Evolutionary conservation across 2,888 invertebrate genomes (phyloP).

Genomic region (Listrodromus nycthemerus): DNA sequence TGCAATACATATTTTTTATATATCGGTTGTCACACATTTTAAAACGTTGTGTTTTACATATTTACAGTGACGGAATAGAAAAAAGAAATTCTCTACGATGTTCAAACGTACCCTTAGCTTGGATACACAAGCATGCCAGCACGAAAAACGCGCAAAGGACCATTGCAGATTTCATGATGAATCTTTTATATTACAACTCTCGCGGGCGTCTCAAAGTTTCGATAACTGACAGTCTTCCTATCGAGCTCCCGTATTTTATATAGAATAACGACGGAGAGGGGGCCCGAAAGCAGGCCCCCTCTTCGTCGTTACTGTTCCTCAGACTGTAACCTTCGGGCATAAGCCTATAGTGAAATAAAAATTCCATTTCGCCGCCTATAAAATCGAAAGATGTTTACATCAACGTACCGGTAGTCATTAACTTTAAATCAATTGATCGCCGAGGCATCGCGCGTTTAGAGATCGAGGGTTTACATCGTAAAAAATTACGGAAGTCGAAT

Average conservation of each 20-base stretch:
- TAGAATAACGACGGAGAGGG: no score
- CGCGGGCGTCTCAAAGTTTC: constrained; percentile 19
- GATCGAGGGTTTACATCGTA: background rate
- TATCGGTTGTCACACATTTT: background rate
- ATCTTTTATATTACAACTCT: background rate
- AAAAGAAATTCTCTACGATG: background rate
- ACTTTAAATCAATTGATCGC: constrained; percentile 11
- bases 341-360: constrained; percentile 3
- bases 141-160: constrained; percentile 23
- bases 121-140: constrained; percentile 21
- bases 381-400: background rate
- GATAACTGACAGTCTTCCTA: constrained; percentile 14
- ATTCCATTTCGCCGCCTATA: constrained; percentile 6
- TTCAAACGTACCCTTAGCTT: constrained; percentile 21
- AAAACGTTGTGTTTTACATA: background rate
- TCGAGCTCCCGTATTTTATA: constrained; percentile 22
- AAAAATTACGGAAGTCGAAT: background rate
- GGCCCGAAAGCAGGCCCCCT: background rate
- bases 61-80: background rate
- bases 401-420: background rate
- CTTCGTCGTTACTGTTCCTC: background rate
- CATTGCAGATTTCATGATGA: constrained; percentile 39
- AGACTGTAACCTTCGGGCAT: background rate
- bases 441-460: background rate
- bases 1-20: background rate